Base-by-base conservation (phyloP, 1,140 invertebrate genomes). In the Drosophila tropicalis region DNA sequence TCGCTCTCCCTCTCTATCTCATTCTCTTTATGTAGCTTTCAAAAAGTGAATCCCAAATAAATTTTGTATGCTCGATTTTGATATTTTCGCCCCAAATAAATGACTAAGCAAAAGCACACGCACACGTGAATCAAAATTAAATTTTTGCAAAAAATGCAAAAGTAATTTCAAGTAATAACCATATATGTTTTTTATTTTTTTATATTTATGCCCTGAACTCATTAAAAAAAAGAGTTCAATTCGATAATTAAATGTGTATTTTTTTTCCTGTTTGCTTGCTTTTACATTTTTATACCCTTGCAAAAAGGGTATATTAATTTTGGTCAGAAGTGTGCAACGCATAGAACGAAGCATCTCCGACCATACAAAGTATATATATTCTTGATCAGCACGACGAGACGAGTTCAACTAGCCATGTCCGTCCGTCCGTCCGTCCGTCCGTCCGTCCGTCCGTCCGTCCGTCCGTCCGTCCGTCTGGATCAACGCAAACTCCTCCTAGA, bases 201-300 rank as follows among this genome's bases (percentile, higher is more conserved):
- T 25, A 25, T 25, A 25, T 25, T 25, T 25, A 25, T 25, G 22
- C 22, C 22, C 22, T 85, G 65, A 80, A 77, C 73, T 72, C 77
- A 81, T 85, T 85, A 73, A 85, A 73, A 69, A 56, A 61, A 56
- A 56, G 32, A 75, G 71, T 67, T 72, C 44, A 22, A 60, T 70
- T 44, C 60, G 39, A 67, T 64, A 39, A 44, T 72, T 69, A 47
- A 17, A 19, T 67, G 7, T 36, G 7, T 10, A 10, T 12, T 36
- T 36, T 36, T 36, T 39, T 39, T 39, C 10, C 10, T 36, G 10
- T 39, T 51, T 32, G n/a, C 32, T 62, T 41, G 51, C 44, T 73
- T 71, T 76, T 72, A 72, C 72, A 84, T 84, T 69, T 67, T n/a
- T n/a, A n/a, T n/a, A n/a, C n/a, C n/a, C n/a, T n/a, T n/a, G n/a